Conservation (phyloP, 2,113 vertebrate species). For the Plecotus auritus region DNA sequence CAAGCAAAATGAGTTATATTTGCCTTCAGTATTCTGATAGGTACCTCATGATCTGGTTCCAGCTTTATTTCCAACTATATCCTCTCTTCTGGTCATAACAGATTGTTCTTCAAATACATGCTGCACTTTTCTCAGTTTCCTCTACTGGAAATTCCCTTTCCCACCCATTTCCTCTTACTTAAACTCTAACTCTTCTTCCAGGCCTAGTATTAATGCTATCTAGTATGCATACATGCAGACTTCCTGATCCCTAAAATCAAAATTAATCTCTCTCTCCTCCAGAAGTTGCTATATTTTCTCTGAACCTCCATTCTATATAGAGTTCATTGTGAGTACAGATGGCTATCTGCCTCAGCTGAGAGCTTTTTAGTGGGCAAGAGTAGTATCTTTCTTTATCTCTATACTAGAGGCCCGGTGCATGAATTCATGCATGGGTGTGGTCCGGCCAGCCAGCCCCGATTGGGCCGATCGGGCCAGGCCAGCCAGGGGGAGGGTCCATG, state of each 20-base stretch:
- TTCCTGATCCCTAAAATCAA: conserved; percentile 46
- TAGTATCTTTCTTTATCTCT: background rate
- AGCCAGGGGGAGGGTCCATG: too few relatives aligned
- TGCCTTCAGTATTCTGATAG: conserved; percentile 25
- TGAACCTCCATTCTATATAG: background rate
- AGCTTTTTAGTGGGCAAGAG: background rate
- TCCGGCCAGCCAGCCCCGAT: too few relatives aligned
- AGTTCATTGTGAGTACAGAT: background rate
- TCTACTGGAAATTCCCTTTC: conserved; percentile 60
- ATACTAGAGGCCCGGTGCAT: background rate
- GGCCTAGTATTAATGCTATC: conserved; percentile 36
- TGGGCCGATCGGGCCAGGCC: too few relatives aligned
- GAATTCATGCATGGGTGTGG: too few relatives aligned
- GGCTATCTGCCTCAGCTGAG: background rate
- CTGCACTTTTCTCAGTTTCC: conserved; percentile 56
- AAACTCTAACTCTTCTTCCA: conserved; percentile 46
- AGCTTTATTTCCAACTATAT: conserved; percentile 36
- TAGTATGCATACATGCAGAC: conserved; percentile 44
- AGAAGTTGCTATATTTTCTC: conserved; percentile 8
- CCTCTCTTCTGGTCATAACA: conserved; percentile 34
- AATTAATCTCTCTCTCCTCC: conserved; percentile 33
- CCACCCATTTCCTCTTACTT: conserved; percentile 65
- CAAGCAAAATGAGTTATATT: conserved; percentile 30
- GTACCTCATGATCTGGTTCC: background rate
- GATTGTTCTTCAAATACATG: conserved; percentile 44